Evolutionary conservation across 2,113 vertebrate species (phyloP).

Genomic region (Scomber colias): DNA sequence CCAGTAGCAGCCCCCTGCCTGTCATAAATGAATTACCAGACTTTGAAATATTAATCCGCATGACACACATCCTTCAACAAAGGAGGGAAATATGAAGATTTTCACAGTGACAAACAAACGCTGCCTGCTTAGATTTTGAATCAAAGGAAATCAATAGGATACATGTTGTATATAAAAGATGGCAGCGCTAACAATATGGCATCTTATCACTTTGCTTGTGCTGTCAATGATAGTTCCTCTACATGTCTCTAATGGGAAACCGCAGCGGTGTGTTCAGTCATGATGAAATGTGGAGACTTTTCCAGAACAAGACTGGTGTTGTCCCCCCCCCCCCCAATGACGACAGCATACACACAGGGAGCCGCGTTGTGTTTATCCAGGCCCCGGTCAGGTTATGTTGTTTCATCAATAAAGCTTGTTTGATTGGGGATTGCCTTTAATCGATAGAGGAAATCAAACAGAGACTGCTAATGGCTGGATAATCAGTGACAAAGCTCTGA

Average conservation of each 20-base stretch:
- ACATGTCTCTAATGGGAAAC: constrained; percentile 44
- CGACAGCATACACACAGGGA: not conserved
- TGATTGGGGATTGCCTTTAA: constrained; percentile 78
- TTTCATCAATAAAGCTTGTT: constrained; percentile 79
- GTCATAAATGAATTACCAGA: constrained; percentile 74
- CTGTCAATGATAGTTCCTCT: constrained; percentile 66
- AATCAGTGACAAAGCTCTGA: constrained; percentile 73
- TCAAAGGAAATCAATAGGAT: constrained; percentile 79
- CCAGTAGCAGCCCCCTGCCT: constrained; percentile 36
- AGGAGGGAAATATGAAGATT: constrained; percentile 45
- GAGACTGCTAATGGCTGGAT: constrained; percentile 73
- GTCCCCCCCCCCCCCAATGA: not conserved
- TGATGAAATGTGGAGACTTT: constrained; percentile 50
- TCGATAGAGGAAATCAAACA: constrained; percentile 79
- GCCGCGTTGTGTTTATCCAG: constrained; percentile 66
- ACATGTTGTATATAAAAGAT: constrained; percentile 78
- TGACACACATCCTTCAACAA: constrained; percentile 65
- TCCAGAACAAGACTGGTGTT: constrained; percentile 27
- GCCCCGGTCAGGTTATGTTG: constrained; percentile 45
- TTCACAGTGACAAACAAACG: constrained; percentile 39
- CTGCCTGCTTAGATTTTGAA: constrained; percentile 66
- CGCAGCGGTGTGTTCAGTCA: not conserved
- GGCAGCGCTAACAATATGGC: constrained; percentile 50
- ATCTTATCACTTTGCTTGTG: constrained; percentile 52
- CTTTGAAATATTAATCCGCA: constrained; percentile 78